A percentile compares a stretch with the other conserved stretches of the same genome.
Evolutionary conservation across 2,113 vertebrate species (phyloP).

Genomic region (Gambusia holbrooki): DNA sequence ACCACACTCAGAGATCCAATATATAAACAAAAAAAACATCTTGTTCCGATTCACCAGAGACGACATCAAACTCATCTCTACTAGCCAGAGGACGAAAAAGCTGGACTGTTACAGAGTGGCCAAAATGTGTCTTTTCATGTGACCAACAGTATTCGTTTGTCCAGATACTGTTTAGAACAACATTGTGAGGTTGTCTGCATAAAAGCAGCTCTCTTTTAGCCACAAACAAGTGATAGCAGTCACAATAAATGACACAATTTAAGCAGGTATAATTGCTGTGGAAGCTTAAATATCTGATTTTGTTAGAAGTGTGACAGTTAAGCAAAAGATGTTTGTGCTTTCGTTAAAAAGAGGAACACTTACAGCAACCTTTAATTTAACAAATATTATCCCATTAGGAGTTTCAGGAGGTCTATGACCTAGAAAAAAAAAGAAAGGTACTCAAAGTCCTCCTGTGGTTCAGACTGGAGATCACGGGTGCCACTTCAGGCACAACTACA

Average conservation of each 20-base stretch:
- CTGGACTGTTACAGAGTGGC: too few species aligned
- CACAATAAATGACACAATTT: too few species aligned
- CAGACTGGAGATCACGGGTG: neutral
- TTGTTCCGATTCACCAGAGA: too few species aligned
- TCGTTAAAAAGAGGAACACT: too few species aligned
- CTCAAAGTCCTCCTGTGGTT: neutral
- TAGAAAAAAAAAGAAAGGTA: neutral
- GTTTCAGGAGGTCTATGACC: neutral
- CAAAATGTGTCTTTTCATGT: too few species aligned
- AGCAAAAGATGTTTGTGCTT: neutral
- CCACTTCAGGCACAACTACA: neutral
- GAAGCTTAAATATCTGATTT: neutral
- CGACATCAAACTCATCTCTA: too few species aligned
- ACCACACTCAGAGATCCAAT: too few species aligned
- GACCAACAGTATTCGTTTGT: neutral
- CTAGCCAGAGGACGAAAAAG: too few species aligned
- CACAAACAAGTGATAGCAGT: neutral
- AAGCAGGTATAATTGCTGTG: neutral
- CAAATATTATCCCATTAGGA: too few species aligned
- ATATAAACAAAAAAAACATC: too few species aligned
- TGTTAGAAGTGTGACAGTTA: neutral
- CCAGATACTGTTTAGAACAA: constrained; percentile 1
- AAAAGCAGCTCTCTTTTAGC: neutral
- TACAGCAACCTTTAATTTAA: too few species aligned
- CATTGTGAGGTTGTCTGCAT: constrained; percentile 6